Evolutionary conservation across 64 coral and sea anemone species (phyloP).

Genomic region (Pocillopora damicornis): DNA sequence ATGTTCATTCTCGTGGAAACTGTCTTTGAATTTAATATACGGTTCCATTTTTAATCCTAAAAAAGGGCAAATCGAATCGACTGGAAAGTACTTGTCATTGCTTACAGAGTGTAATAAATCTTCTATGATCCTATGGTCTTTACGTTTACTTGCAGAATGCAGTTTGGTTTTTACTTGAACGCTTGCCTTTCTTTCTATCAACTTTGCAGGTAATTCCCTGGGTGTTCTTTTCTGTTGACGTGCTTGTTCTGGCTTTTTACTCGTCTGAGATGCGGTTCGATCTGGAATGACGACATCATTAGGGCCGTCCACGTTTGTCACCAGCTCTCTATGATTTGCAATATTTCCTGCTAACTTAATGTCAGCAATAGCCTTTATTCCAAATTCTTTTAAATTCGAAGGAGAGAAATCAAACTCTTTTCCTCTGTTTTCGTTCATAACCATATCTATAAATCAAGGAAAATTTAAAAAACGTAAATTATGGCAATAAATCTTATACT

Average conservation of each 20-base stretch:
- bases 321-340: not conserved
- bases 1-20: not conserved
- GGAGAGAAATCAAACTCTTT: too few relatives aligned
- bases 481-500: too few relatives aligned
- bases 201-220: not conserved
- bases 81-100: constrained; percentile 28
- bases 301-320: not conserved
- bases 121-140: not conserved
- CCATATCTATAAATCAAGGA: too few relatives aligned
- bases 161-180: not conserved
- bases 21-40: not conserved
- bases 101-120: not conserved
- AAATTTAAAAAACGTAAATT: too few relatives aligned
- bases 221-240: not conserved
- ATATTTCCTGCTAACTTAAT: too few relatives aligned
- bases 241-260: not conserved
- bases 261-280: not conserved
- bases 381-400: too few relatives aligned
- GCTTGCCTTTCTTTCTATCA: not conserved
- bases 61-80: constrained; percentile 19
- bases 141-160: not conserved
- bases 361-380: too few relatives aligned
- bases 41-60: constrained; percentile 15
- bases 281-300: not conserved
- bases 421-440: too few relatives aligned